Percentiles rank a stretch among this genome's conserved stretches.
Evolutionary conservation across 2,113 vertebrate species (phyloP).

Genomic region (Trogon melanurus): DNA sequence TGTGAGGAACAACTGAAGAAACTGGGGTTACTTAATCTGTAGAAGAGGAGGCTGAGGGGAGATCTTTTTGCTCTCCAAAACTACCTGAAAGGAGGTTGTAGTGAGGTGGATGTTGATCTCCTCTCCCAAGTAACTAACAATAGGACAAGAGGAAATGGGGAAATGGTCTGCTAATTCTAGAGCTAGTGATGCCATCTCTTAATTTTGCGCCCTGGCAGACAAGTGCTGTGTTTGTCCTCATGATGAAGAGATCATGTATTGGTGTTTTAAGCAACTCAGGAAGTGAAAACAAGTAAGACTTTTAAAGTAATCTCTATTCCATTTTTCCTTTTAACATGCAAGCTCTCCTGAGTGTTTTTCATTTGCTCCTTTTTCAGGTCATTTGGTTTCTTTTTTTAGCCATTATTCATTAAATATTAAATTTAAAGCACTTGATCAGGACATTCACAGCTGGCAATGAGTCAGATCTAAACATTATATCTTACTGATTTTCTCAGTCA

Average conservation of each 20-base stretch:
- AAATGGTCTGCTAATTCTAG: background rate
- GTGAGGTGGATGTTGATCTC: too few species aligned
- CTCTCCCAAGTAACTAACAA: too few species aligned
- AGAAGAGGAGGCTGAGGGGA: too few species aligned
- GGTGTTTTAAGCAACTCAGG: background rate
- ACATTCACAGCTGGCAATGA: slow-evolving; percentile 11
- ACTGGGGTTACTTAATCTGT: too few species aligned
- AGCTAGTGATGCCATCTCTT: background rate
- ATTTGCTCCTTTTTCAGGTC: slow-evolving; percentile 41
- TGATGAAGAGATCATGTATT: background rate
- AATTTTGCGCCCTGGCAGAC: background rate
- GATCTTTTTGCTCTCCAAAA: too few species aligned
- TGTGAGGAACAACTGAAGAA: too few species aligned
- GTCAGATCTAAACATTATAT: slow-evolving; percentile 52
- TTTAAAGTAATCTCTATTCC: background rate
- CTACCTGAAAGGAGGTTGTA: too few species aligned
- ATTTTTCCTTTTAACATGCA: background rate
- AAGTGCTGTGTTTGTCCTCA: background rate
- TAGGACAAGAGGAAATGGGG: too few species aligned
- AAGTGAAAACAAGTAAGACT: slow-evolving; percentile 4
- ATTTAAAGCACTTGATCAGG: slow-evolving; percentile 55
- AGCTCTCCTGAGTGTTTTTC: slow-evolving; percentile 23
- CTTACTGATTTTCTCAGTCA: slow-evolving; percentile 28
- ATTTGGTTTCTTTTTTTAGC: slow-evolving; percentile 52
- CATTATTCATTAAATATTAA: slow-evolving; percentile 69